phyloP scores from a whole-genome alignment of 2,888 invertebrate species.

The Hedya salicella region DNA sequence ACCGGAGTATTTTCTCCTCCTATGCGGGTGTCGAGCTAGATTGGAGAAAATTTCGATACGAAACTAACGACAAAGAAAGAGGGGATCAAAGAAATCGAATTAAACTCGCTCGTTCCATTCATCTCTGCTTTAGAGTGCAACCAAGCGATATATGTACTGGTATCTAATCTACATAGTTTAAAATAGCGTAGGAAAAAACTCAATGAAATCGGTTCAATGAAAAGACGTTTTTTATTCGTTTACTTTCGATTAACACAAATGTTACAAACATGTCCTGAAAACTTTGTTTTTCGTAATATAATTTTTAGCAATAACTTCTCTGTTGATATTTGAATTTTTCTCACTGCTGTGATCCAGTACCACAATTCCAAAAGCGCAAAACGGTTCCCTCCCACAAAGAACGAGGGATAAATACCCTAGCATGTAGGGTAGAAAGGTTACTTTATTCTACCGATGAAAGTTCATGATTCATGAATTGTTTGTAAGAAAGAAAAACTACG shows the following conservation, averaged over 20 bases:
- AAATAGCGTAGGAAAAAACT: constrained; percentile 6
- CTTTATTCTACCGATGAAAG: no score
- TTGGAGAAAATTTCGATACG: constrained; percentile 34
- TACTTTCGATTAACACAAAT: not conserved
- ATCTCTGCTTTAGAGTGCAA: constrained; percentile 16
- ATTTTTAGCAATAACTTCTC: not conserved
- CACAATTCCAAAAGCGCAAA: no score
- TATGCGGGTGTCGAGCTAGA: constrained; percentile 26
- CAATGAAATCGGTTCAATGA: constrained; percentile 14
- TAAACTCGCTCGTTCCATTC: constrained; percentile 21
- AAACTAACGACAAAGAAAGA: constrained; percentile 28
- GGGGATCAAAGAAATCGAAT: constrained; percentile 40
- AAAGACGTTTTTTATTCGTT: not conserved
- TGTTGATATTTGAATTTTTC: no score
- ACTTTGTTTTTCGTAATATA: not conserved
- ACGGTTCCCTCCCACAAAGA: no score
- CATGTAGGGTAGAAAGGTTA: no score
- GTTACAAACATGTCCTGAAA: not conserved
- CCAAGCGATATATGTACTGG: constrained; percentile 6
- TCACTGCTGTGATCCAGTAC: no score
- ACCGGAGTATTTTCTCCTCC: constrained; percentile 11
- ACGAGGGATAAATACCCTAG: no score
- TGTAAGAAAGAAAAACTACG: no score
- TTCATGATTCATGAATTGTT: no score
- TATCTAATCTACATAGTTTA: constrained; percentile 11